Evolutionary conservation across 2,113 vertebrate species (phyloP), one percentile per base, ranked within the genome.

Genomic region (Perca fluviatilis): DNA sequence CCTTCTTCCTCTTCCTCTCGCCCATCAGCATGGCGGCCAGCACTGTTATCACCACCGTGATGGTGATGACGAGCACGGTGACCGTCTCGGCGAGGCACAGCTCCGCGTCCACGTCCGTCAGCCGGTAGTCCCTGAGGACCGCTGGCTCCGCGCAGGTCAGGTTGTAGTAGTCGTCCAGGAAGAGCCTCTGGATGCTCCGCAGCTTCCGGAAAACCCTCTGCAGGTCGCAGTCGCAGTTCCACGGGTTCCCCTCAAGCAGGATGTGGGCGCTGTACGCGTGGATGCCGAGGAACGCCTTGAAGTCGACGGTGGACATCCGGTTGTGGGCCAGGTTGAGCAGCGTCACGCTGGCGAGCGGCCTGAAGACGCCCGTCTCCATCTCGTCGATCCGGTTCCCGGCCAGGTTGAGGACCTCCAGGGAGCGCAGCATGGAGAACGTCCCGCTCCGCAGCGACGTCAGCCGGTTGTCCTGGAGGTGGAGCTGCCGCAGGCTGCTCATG

Each of bases 221-320:
- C 67, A 96, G 93, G 82, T 96, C 96, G 30, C 96, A 97, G 78
- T 97, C 95, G n/a, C 96, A 97, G 62, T 89, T 88, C 96, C 96
- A 97, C 0, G 93, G 94, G 84, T 97, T 97, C 15, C 87, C 81
- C 47, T 84, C 83, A 76, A 97, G 91, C 83, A 96, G 91, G 65
- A 97, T 92, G 65, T 97, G 95, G 6, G 95, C 96, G 87, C 95
- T 95, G 86, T 94, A 91, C 18, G 95, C 93, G 72, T 95, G 94
- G 74, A 96, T 90, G 86, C 82, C 93, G 68, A 96, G 85, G 85
- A 97, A 95, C 0, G 95, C 94, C 86, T 95, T 96, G 90, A 96
- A 97, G 78, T 86, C 64, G 33, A 96, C 36, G 5, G 86, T 83
- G 27, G 88, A 88, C 49, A 97, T 77, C 3, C 77, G 76, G 81